Evolutionary conservation across 2,888 invertebrate species (phyloP), one percentile per base, ranked within the genome.

Genomic region (Blera fallax): DNA sequence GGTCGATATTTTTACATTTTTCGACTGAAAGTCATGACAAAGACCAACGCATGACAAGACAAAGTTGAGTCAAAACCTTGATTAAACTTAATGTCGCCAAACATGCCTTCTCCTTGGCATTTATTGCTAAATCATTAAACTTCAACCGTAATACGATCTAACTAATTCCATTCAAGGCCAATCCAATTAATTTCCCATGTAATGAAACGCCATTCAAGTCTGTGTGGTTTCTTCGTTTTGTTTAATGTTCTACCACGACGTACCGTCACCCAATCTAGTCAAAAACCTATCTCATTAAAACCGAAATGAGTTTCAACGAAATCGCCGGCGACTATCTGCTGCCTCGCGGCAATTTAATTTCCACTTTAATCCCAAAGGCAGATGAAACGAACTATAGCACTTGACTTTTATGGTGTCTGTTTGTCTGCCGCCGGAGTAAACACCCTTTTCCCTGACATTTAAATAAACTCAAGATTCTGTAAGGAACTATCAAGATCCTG

Each of bases 281-380:
- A 40, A 60, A 67, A 72, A 62, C 37, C 60, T 48, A 58, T 48
- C 58, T 83, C 78, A 73, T 83, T 73, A 60, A 77, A 77, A 77
- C 27, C 58, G 24, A 72, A 81, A 70, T 56, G 69, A 48, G 67
- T 60, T 69, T 76, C 21, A 32, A 21, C 14, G n/a, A 16, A 64
- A 77, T 62, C 62, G 34, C 48, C 32, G 43, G 62, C 69, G 64
- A 72, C 64, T 64, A 64, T 72, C 58, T 60, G n/a, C 45, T 48
- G 72, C 67, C 83, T 83, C 78, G 83, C 73, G 78, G 77, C 78
- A 83, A 73, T 78, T 83, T 60, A 78, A 77, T 77, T 67, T 67
- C 52, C 72, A 83, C 77, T 73, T 67, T 43, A 77, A 72, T 77
- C 50, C 65, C 58, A 54, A 58, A 18, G 32, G 32, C 37, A 48